Conservation (phyloP, 1,140 invertebrate species). For the Heliconius nattereri region DNA sequence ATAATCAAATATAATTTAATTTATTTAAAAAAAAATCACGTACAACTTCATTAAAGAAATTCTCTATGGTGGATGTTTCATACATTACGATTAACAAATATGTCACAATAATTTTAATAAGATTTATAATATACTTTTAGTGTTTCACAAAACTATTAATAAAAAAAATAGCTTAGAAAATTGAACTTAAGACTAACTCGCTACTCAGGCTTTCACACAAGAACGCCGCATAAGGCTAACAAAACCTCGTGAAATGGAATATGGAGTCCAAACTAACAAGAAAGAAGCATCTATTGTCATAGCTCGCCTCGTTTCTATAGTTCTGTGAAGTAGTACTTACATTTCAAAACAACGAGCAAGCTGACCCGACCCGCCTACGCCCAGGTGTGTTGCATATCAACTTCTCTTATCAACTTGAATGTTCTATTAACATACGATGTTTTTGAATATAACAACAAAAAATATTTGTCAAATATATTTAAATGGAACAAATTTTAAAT, state of each 20-base stretch:
- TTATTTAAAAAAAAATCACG: background rate
- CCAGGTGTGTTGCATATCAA: constrained; percentile 63
- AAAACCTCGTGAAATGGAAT: constrained; percentile 13
- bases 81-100: background rate
- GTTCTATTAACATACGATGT: constrained; percentile 43
- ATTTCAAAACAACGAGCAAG: constrained; percentile 61
- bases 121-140: background rate
- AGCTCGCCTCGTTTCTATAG: constrained; percentile 19
- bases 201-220: constrained; percentile 12
- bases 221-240: background rate
- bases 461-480: no score
- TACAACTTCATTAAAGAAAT: background rate
- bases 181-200: background rate
- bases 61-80: background rate
- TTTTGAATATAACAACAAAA: constrained; percentile 11
- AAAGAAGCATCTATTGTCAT: constrained; percentile 21
- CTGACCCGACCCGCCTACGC: constrained; percentile 60
- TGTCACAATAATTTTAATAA: background rate
- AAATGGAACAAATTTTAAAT: no score
- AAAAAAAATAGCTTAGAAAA: background rate
- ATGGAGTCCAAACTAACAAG: constrained; percentile 8
- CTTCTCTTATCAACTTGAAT: constrained; percentile 54
- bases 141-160: no score
- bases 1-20: background rate
- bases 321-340: constrained; percentile 36